A percentile compares a stretch with the other conserved stretches of the same genome.
Conservation (phyloP, 30 jellyfish, hydroid and myxozoan species). For the Clytia hemisphaerica region DNA sequence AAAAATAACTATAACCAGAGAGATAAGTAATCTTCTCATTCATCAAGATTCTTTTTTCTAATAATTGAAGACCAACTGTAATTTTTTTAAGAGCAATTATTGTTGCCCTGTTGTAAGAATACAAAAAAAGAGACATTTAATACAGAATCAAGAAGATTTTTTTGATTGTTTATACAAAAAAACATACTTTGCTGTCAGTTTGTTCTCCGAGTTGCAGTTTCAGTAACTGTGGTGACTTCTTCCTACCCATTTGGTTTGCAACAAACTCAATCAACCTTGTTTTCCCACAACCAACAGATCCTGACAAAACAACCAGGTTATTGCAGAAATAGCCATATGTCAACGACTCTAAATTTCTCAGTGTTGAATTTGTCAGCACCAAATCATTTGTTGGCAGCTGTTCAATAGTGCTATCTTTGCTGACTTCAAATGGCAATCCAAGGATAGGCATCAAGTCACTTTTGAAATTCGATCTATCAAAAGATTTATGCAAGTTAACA, state of each 20-base stretch:
- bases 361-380: conserved; percentile 24
- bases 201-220: conserved; percentile 89
- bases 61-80: too few species aligned
- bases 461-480: neutral
- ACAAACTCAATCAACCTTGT: conserved; percentile 64
- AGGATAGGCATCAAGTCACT: conserved; percentile 6
- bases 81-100: too few species aligned
- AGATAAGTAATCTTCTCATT: too few species aligned
- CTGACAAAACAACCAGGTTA: conserved; percentile 58
- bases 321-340: conserved; percentile 1
- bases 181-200: conserved; percentile 80
- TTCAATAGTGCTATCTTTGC: neutral
- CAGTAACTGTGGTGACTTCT: conserved; percentile 49
- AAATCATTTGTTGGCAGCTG: neutral
- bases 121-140: too few species aligned
- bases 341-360: conserved; percentile 4
- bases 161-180: neutral
- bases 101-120: too few species aligned
- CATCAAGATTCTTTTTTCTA: too few species aligned
- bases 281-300: conserved; percentile 84
- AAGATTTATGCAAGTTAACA: neutral
- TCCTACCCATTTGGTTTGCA: conserved; percentile 54
- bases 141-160: neutral
- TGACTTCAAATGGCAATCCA: neutral
- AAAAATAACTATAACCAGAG: too few species aligned